Base-by-base conservation (phyloP, 2,113 vertebrate genomes). In the Hypocryptadius cinnamomeus region DNA sequence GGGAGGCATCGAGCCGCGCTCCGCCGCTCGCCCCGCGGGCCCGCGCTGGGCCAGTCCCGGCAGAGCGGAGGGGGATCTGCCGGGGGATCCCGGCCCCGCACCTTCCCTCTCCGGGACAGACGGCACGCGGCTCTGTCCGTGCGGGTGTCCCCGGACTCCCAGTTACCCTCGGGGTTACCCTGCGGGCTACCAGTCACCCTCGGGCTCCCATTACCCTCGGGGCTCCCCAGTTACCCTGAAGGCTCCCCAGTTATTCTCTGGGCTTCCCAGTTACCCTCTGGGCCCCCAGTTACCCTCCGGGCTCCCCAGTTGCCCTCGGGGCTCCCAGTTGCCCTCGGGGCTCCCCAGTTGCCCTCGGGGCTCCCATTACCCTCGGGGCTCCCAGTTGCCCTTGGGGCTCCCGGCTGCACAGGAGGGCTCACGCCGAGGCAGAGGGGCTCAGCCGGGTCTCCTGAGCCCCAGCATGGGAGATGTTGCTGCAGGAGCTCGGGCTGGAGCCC, bases 61-160 rank as follows among this genome's bases (percentile, higher is more conserved):
- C 6, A 2, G 0, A 6, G 54, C 40, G 8, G 2, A 12, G 11
- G 8, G 1, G 48, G 33, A 1, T 3, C 4, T 2, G 53, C 37
- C 9, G 11, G 50, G 0, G 50, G 8, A 1, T 19, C 24, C 30
- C 4, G 27, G 54, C 15, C 25, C 25, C 71, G 0, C 51, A 5
- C 21, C 59, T 33, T 6, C 51, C 60, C 20, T 21, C 22, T 4
- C 48, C 0, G 47, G 79, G 56, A 6, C 16, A 40, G 8, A 16
- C 16, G 39, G 39, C 57, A 9, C 13, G 42, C 6, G 13, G n/a
- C 45, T 13, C 33, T 6, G 23, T 7, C 33, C 5, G 0, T 8
- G 11, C 23, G 4, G 63, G 0, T 15, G 35, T 9, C 53, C 23
- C 50, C 15, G 28, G 15, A 25, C 6, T 14, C 40, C 40, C 40